phyloP scores from a whole-genome alignment of 2,888 invertebrate species.

The Norana najaformis region DNA sequence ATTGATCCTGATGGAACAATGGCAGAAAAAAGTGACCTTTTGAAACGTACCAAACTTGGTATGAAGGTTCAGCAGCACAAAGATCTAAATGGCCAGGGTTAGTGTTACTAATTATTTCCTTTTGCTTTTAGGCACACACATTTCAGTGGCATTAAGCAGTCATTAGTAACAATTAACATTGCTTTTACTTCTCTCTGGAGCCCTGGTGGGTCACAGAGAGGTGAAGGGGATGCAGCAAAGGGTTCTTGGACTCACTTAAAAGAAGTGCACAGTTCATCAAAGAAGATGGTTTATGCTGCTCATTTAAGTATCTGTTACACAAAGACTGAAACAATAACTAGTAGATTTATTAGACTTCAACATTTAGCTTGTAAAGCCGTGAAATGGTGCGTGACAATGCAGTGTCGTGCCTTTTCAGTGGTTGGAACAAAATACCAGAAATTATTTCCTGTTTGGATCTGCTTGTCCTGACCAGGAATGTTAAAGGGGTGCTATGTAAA shows the following conservation, averaged over 20 bases:
- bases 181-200: no score
- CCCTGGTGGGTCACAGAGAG: not conserved
- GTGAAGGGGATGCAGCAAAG: not conserved
- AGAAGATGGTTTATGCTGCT: not conserved
- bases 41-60: not conserved
- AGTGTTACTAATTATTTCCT: not conserved
- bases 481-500: no score
- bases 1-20: not conserved
- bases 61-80: not conserved
- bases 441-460: no score
- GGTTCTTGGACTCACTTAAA: not conserved
- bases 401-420: no score
- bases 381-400: no score
- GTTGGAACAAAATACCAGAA: no score
- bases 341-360: no score
- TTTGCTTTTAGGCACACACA: not conserved
- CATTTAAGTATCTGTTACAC: not conserved
- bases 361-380: no score
- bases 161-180: not conserved
- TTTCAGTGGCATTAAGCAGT: not conserved
- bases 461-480: no score
- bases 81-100: not conserved
- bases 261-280: no score
- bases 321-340: no score
- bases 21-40: not conserved